Percentiles rank a stretch among this genome's conserved stretches.
Conservation (phyloP, 1,140 invertebrate genomes). For the Drosophila dunni region DNA sequence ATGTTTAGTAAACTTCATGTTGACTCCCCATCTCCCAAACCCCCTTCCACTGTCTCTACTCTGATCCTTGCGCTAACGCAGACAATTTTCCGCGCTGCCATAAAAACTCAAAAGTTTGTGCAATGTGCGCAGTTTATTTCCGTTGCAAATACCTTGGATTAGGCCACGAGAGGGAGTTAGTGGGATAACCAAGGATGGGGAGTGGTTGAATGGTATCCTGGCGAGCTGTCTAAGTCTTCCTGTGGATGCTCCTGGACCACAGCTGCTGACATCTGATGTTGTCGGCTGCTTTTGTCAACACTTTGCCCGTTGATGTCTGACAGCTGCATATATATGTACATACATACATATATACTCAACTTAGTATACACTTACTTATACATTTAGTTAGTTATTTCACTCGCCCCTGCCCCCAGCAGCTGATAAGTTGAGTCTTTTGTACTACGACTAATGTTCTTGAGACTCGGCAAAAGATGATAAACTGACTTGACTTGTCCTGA, state of each 20-base stretch:
- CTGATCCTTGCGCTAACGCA: slow-evolving; percentile 7
- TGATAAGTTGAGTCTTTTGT: not conserved
- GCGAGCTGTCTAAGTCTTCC: slow-evolving; percentile 34
- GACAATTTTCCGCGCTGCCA: slow-evolving; percentile 79
- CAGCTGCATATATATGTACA: slow-evolving; percentile 41
- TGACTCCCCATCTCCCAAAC: slow-evolving; percentile 5
- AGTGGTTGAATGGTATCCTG: slow-evolving; percentile 2
- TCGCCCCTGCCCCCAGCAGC: slow-evolving; percentile 8
- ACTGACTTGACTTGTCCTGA: slow-evolving; percentile 9
- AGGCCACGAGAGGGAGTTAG: slow-evolving; percentile 18
- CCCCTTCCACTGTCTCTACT: not conserved
- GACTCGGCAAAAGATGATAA: not conserved
- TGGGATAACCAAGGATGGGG: not conserved
- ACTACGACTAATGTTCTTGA: not conserved
- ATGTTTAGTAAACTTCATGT: slow-evolving; percentile 79
- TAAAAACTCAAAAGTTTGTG: slow-evolving; percentile 74
- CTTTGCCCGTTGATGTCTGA: slow-evolving; percentile 70
- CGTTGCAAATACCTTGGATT: slow-evolving; percentile 81
- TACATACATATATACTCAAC: slow-evolving; percentile 3
- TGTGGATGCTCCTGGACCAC: slow-evolving; percentile 51
- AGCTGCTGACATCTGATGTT: slow-evolving; percentile 81
- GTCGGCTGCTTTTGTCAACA: slow-evolving; percentile 79
- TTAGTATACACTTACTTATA: slow-evolving; percentile 37
- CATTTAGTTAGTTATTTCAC: slow-evolving; percentile 33
- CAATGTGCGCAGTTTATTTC: slow-evolving; percentile 79